Conservation (phyloP, 35 echinoderm and acorn worm species). For the Lytechinus variegatus region DNA sequence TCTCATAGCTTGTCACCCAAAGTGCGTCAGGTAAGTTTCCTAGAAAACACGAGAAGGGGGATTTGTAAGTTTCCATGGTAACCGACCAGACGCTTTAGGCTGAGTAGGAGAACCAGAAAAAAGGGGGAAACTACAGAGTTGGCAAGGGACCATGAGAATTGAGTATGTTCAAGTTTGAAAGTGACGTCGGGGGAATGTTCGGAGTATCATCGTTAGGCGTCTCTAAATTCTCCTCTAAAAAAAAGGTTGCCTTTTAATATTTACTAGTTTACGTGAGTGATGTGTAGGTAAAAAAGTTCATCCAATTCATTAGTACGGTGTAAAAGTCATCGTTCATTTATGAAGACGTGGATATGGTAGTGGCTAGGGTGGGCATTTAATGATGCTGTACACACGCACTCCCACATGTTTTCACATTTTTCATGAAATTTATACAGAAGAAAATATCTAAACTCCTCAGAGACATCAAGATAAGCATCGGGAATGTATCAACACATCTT, state of each 20-base stretch:
- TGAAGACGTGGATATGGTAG: background rate
- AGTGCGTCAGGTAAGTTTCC: background rate
- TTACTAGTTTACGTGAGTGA: background rate
- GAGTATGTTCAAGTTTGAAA: background rate
- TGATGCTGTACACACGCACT: too few species aligned
- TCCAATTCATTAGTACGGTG: background rate
- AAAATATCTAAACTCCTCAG: too few species aligned
- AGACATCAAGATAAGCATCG: too few species aligned
- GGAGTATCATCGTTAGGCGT: background rate
- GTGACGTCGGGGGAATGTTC: background rate
- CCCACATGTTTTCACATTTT: too few species aligned
- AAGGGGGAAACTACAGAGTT: slow-evolving; percentile 7
- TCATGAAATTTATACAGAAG: too few species aligned
- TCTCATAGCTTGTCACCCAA: background rate
- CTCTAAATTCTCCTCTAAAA: too few species aligned
- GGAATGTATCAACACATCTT: too few species aligned
- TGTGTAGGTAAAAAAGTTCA: background rate
- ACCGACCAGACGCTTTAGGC: slow-evolving; percentile 30
- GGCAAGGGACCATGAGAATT: background rate
- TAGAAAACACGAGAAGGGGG: background rate
- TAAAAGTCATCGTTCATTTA: background rate
- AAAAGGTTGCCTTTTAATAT: too few species aligned
- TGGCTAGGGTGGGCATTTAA: too few species aligned
- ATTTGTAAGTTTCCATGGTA: background rate
- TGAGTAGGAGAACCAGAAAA: background rate